Conservation (phyloP, 2,797 vertebrate species). For the Ctenochaetus hawaiiensis region DNA sequence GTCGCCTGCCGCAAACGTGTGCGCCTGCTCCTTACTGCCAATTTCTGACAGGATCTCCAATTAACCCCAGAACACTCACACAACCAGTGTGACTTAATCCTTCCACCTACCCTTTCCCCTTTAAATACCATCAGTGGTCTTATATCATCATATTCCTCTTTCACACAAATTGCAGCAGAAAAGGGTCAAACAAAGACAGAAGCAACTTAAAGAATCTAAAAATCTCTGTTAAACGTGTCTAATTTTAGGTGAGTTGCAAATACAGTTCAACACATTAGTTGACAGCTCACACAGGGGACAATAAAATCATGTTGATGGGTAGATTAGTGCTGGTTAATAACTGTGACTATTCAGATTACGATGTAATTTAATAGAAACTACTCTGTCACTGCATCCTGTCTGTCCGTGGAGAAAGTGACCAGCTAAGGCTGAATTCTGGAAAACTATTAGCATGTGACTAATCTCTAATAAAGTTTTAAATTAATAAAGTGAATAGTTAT, state of each 20-base stretch:
- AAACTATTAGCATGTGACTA: background rate
- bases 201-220: background rate
- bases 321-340: constrained; percentile 45
- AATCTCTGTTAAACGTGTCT: background rate
- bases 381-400: background rate
- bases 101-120: background rate
- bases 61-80: constrained; percentile 18
- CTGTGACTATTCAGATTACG: constrained; percentile 17
- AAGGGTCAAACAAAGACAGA: background rate
- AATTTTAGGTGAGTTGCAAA: constrained; percentile 6
- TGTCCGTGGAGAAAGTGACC: constrained; percentile 12
- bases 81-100: background rate
- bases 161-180: background rate
- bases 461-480: background rate
- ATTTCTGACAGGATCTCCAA: constrained; percentile 7
- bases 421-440: constrained; percentile 6
- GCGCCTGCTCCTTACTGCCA: background rate
- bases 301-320: constrained; percentile 17
- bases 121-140: background rate
- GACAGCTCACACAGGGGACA: constrained; percentile 12
- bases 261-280: constrained; percentile 14
- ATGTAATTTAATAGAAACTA: constrained; percentile 26
- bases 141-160: background rate
- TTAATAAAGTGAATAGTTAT: background rate
- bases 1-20: constrained; percentile 6